Conservation (phyloP, 1,140 invertebrate species). For the Solenopsis fugax region DNA sequence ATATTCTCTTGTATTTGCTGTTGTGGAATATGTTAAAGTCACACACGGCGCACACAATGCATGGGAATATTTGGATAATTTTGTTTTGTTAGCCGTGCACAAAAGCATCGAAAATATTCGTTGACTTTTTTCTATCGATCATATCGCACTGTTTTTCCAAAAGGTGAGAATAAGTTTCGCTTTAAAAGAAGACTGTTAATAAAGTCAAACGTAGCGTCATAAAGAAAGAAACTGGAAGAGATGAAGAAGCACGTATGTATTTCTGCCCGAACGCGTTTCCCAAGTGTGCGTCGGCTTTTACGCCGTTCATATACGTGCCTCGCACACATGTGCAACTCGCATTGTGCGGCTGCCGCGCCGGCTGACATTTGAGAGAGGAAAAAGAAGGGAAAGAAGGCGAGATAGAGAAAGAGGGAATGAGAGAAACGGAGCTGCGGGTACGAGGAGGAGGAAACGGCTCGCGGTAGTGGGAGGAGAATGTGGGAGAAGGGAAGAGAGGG, state of each 20-base stretch:
- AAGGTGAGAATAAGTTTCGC: conserved; percentile 44
- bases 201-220: conserved; percentile 28
- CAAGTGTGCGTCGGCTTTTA: conserved; percentile 29
- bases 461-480: conserved; percentile 44
- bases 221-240: conserved; percentile 35
- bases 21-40: neutral
- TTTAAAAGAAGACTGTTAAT: conserved; percentile 40
- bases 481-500: conserved; percentile 61
- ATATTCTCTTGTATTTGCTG: neutral
- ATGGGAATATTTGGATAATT: neutral
- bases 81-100: neutral
- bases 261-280: conserved; percentile 24
- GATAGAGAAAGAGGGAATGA: conserved; percentile 38
- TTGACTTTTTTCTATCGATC: neutral
- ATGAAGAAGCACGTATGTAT: conserved; percentile 15
- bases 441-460: conserved; percentile 45
- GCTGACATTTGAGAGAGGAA: conserved; percentile 76
- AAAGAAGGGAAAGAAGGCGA: conserved; percentile 61
- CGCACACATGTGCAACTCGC: conserved; percentile 49
- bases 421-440: conserved; percentile 29
- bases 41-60: neutral
- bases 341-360: conserved; percentile 59
- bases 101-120: neutral
- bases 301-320: conserved; percentile 15
- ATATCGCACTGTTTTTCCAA: conserved; percentile 51